These are phyloP conservation scores for Limnodromus scolopaceus DNA, from an alignment of 2,797 vertebrate genomes.

Conservation along the genomic window DNA sequence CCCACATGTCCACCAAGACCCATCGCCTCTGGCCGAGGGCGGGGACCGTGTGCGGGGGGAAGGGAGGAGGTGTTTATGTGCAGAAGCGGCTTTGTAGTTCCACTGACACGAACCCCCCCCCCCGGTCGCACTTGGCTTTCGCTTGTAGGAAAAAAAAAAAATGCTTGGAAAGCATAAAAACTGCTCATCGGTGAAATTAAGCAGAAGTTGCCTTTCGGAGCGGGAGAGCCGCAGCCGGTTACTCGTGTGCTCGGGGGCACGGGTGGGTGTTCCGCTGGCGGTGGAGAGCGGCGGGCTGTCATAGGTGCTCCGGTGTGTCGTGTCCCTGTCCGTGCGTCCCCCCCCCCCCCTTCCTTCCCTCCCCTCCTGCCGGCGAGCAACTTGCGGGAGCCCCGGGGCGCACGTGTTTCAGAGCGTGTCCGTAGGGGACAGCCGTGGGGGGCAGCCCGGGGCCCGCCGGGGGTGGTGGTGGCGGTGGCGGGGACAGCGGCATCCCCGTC, in stretches of 20 bases:
- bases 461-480: neutral
- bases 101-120: neutral
- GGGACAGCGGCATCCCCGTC: neutral
- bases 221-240: neutral
- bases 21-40: conserved; percentile 54
- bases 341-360: too few relatives aligned
- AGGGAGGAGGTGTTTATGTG: neutral
- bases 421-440: neutral
- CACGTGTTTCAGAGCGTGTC: conserved; percentile 58
- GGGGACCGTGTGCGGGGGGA: neutral
- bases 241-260: conserved; percentile 9
- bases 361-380: neutral
- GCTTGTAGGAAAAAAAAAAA: neutral
- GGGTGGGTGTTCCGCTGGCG: neutral
- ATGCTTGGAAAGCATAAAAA: conserved; percentile 36
- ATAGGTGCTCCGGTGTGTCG: neutral
- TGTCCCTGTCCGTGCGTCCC: neutral
- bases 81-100: neutral
- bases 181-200: conserved; percentile 39
- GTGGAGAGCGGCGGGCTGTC: neutral
- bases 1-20: conserved; percentile 60
- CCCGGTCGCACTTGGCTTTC: neutral
- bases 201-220: conserved; percentile 28
- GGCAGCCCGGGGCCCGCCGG: neutral
- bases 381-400: conserved; percentile 38